Conservation (phyloP, 2,888 invertebrate genomes). For the Plagodis pulveraria region DNA sequence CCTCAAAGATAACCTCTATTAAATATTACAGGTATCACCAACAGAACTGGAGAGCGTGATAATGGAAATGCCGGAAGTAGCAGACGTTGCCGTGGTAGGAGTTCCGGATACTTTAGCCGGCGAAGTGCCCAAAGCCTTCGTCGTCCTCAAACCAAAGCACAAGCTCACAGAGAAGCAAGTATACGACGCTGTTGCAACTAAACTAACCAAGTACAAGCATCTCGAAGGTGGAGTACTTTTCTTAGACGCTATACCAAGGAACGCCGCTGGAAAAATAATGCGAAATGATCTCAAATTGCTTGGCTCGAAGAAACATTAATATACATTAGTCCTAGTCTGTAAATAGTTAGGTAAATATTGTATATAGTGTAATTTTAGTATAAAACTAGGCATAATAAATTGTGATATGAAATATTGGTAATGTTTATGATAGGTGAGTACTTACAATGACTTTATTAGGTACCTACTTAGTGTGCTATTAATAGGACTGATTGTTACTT, state of each 20-base stretch:
- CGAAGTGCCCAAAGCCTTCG: conserved; percentile 90
- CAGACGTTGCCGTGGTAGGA: conserved; percentile 92
- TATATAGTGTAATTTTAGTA: conserved; percentile 35
- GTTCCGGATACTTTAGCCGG: conserved; percentile 88
- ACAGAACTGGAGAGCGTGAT: conserved; percentile 93
- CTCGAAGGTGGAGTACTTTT: conserved; percentile 89
- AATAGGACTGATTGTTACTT: too few relatives aligned
- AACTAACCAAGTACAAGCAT: conserved; percentile 90
- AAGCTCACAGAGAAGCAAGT: conserved; percentile 84
- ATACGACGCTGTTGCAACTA: conserved; percentile 84
- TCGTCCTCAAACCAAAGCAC: conserved; percentile 85
- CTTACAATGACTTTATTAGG: too few relatives aligned
- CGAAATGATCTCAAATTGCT: conserved; percentile 87
- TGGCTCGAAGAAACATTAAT: conserved; percentile 47
- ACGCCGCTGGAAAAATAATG: conserved; percentile 91
- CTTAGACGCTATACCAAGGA: conserved; percentile 89
- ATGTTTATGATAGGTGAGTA: neutral
- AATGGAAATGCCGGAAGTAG: conserved; percentile 88
- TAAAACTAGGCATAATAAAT: conserved; percentile 33
- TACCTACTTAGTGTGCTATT: too few relatives aligned
- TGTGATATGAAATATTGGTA: conserved; percentile 33
- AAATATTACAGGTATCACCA: conserved; percentile 89
- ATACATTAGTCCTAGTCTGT: conserved; percentile 21
- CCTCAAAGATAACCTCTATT: neutral
- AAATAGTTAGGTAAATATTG: conserved; percentile 27